Evolutionary conservation across 2,888 invertebrate genomes (phyloP), one percentile per base, ranked within the genome.

Genomic region (Erebia epiphron): DNA sequence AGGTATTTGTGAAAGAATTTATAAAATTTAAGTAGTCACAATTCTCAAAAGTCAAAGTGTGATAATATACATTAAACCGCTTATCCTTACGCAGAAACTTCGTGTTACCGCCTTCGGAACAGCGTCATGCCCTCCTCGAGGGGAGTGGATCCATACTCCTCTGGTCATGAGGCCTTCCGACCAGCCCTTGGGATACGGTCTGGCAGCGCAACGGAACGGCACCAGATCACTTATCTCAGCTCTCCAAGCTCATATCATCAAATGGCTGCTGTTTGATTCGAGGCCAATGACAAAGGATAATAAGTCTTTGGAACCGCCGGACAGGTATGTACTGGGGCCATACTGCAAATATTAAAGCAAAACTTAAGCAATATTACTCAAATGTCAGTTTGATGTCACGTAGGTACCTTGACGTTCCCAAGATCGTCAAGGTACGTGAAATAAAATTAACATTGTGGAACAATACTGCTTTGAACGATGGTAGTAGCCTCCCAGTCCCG

Each of bases 81-180:
- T 54, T 18, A 18, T 57, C 13, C 1, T 3, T 7, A 1, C 11
- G 1, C 77, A 96, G 96, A 95, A 95, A 54, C 86, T 96, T 4
- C 94, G 96, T 1, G 87, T 94, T 63, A 86, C 95, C 50, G 94
- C 95, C 8, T 96, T 96, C 79, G 96, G 96, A 2, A 95, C 95
- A 1, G 93, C 96, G 0, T 94, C 95, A 0, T 95, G 95, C 71
- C 95, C 96, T 2, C 95, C 96, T n/a, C 92, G 96, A 16, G 95
- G 95, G 0, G 96, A 96, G 84, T 96, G 96, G 96, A 89, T 95
- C 21, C 92, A 96, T 62, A 96, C 96, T 0, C 94, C 96, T 0
- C 89, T 96, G n/a, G 86, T 94, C 18, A 94, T 96, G 85, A 93
- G 95, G 52, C 91, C 95, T 0, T 90, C 95, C 0, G 94, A 94